phyloP scores from a whole-genome alignment of 2,797 vertebrate genomes.

The Oryzias sinensis region DNA sequence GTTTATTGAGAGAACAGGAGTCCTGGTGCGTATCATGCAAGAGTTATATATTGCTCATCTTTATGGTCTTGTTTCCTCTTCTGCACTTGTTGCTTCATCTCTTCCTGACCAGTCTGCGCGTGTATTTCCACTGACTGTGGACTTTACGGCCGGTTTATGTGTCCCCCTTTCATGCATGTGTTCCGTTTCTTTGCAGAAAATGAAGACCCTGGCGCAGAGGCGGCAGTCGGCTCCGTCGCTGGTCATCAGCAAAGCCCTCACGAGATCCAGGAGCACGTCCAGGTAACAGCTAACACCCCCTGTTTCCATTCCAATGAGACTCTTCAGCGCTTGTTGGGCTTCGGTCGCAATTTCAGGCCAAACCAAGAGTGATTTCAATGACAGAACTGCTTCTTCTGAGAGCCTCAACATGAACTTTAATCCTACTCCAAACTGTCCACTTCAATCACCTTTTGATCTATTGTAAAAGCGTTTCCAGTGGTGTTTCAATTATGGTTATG shows the following conservation, averaged over 20 bases:
- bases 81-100: constrained; percentile 11
- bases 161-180: background rate
- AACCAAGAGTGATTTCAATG: background rate
- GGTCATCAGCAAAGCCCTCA: constrained; percentile 93
- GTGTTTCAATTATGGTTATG: too few relatives aligned
- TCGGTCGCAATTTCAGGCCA: background rate
- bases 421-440: too few relatives aligned
- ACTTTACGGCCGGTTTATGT: background rate
- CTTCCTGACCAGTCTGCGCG: constrained; percentile 23
- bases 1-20: constrained; percentile 3
- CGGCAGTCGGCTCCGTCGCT: constrained; percentile 92
- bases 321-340: constrained; percentile 14
- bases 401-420: too few relatives aligned
- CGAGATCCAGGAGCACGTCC: constrained; percentile 84
- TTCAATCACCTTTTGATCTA: too few relatives aligned
- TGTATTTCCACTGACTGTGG: constrained; percentile 8
- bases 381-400: background rate
- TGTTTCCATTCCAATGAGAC: background rate
- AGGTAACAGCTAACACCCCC: constrained; percentile 71
- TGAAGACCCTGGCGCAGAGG: constrained; percentile 92
- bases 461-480: too few relatives aligned
- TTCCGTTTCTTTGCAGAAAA: constrained; percentile 78
- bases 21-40: constrained; percentile 17
- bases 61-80: constrained; percentile 29
- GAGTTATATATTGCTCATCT: constrained; percentile 1